Conservation (phyloP, 1,140 invertebrate species). For the Chironomus striatipennis region DNA sequence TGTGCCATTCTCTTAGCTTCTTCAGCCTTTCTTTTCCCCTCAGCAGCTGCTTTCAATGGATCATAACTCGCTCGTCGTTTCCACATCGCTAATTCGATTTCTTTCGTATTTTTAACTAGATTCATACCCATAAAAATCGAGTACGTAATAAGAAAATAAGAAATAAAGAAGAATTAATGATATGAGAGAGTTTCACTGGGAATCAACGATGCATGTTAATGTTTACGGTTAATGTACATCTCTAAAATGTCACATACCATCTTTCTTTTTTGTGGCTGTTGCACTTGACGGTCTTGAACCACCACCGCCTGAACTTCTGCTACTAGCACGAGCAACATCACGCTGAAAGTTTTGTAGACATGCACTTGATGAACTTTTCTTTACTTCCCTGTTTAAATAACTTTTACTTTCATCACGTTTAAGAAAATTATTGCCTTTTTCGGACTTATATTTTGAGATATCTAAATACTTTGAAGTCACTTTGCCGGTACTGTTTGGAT, state of each 20-base stretch:
- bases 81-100: conserved; percentile 86
- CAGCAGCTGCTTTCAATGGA: conserved; percentile 77
- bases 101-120: conserved; percentile 52
- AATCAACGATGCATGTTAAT: conserved; percentile 27
- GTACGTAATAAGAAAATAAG: no score
- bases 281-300: neutral
- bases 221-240: no score
- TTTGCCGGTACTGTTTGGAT: conserved; percentile 25
- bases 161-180: conserved; percentile 26
- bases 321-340: conserved; percentile 35
- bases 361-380: conserved; percentile 37
- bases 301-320: conserved; percentile 34
- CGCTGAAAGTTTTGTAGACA: conserved; percentile 34
- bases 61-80: conserved; percentile 84
- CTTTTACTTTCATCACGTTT: conserved; percentile 49
- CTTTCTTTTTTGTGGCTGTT: conserved; percentile 33
- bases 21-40: conserved; percentile 56
- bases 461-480: conserved; percentile 45
- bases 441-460: conserved; percentile 49
- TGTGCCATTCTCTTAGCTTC: conserved; percentile 36
- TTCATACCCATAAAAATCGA: conserved; percentile 18
- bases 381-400: conserved; percentile 40
- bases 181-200: neutral
- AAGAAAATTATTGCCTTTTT: conserved; percentile 44
- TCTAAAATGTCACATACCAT: conserved; percentile 31